Base-by-base conservation (phyloP, 1,140 invertebrate species). In the Caenorhabditis brenneri region DNA sequence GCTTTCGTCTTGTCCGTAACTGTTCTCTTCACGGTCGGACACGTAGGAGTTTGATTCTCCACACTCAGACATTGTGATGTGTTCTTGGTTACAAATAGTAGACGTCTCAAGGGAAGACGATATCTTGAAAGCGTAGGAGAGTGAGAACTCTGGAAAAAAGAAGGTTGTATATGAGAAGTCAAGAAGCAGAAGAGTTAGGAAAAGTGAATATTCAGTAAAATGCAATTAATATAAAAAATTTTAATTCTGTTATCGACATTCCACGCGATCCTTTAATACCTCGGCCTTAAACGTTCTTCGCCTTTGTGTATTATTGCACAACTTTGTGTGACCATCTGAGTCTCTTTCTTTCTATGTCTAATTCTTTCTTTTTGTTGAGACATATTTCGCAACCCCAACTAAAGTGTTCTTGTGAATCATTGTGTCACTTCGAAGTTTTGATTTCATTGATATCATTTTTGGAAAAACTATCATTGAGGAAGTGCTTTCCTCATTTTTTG, bases 301-400 rank as follows among this genome's bases (percentile, higher is more conserved):
- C 15, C 31, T 31, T 65, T 65, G 58, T 36, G 58, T 19, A 65
- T 12, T 65, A 65, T 65, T 65, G 58, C 58, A 65, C 58, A 65
- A 65, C 58, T 7, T 22, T 65, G 58, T 65, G 58, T 27, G n/a
- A 12, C 31, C 29, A 27, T 24, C 58, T 65, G 58, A 22, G 53
- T 55, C 53, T 55, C n/a, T n/a, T 65, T 65, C 31, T 36, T 33
- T 65, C 31, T 55, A 16, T 65, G 31, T 65, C 29, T 33, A 31
- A 22, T 22, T 55, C 53, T 24, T 29, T 55, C 7, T 55, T 55
- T 15, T 29, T 10, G 31, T 65, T 65, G 15, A 22, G 19, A 36
- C 12, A 36, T 2, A 65, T 65, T 65, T 65, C 58, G 58, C 58
- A 65, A 65, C 36, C 58, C n/a, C n/a, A n/a, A n/a, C n/a, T n/a